Evolutionary conservation across 2,888 invertebrate species (phyloP).

Genomic region (Cheilosia soror): DNA sequence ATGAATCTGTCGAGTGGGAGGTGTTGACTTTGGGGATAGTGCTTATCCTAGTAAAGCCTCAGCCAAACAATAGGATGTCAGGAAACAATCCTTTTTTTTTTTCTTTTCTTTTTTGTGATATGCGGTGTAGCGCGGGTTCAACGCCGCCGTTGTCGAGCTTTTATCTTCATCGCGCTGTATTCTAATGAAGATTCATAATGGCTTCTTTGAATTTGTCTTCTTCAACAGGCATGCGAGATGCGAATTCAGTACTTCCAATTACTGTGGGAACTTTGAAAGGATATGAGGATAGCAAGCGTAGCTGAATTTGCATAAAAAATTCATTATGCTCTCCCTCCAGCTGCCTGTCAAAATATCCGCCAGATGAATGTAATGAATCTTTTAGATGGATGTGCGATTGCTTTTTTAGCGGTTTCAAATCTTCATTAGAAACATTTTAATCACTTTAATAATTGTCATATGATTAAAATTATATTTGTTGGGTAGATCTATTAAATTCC

Average conservation of each 20-base stretch:
- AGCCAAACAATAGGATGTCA: slow-evolving; percentile 57
- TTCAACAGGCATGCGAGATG: slow-evolving; percentile 6
- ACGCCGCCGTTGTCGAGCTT: slow-evolving; percentile 10
- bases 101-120: background rate
- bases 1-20: slow-evolving; percentile 7
- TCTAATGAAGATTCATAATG: slow-evolving; percentile 59
- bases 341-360: slow-evolving; percentile 43
- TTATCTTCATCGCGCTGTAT: slow-evolving; percentile 18
- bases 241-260: slow-evolving; percentile 43
- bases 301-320: slow-evolving; percentile 66
- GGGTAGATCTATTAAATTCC: background rate
- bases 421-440: slow-evolving; percentile 36
- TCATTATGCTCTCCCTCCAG: slow-evolving; percentile 44
- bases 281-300: slow-evolving; percentile 6
- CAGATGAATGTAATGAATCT: slow-evolving; percentile 36
- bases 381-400: slow-evolving; percentile 13
- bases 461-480: background rate
- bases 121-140: slow-evolving; percentile 47
- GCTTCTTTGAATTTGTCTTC: slow-evolving; percentile 32
- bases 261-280: slow-evolving; percentile 50
- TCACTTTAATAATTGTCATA: slow-evolving; percentile 15
- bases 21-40: slow-evolving; percentile 20
- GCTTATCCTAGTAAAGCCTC: slow-evolving; percentile 53
- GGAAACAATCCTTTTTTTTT: slow-evolving; percentile 61
- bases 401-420: slow-evolving; percentile 23